phyloP scores from a whole-genome alignment of 2,888 invertebrate genomes.

The Athalia circularis region DNA sequence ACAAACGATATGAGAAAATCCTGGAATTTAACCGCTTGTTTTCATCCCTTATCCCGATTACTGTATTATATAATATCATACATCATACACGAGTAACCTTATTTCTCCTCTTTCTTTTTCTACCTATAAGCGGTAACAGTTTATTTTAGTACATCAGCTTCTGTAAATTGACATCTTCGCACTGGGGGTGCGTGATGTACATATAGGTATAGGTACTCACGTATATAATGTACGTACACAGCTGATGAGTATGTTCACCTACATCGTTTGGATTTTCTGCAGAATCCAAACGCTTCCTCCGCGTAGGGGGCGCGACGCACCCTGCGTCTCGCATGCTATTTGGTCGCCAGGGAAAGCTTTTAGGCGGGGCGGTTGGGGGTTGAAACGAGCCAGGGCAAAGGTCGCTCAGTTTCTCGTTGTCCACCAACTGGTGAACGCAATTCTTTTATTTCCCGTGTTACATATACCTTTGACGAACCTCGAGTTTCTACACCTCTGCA shows the following conservation, averaged over 20 bases:
- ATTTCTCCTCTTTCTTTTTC: too few relatives aligned
- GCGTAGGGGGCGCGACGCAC: constrained; percentile 33
- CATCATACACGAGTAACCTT: too few relatives aligned
- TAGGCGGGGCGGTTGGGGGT: constrained; percentile 67
- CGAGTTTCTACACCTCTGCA: too few relatives aligned
- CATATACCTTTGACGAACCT: neutral
- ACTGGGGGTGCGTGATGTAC: too few relatives aligned
- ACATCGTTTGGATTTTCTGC: neutral
- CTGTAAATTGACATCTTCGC: too few relatives aligned
- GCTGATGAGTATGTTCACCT: too few relatives aligned
- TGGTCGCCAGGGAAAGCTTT: constrained; percentile 49
- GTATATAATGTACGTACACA: too few relatives aligned
- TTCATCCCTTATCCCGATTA: too few relatives aligned
- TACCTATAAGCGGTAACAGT: too few relatives aligned
- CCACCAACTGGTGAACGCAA: constrained; percentile 55
- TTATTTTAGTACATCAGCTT: too few relatives aligned
- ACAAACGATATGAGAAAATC: constrained; percentile 27
- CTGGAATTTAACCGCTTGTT: neutral
- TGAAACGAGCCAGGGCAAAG: constrained; percentile 68
- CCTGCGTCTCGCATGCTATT: constrained; percentile 13
- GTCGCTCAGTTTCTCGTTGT: constrained; percentile 69
- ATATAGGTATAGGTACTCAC: too few relatives aligned
- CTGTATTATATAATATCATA: too few relatives aligned
- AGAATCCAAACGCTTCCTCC: constrained; percentile 26
- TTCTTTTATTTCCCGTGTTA: constrained; percentile 38